A percentile compares a stretch with the other conserved stretches of the same genome.
Conservation (phyloP, 35 echinoderm and acorn worm genomes). For the Apostichopus parvimensis region DNA sequence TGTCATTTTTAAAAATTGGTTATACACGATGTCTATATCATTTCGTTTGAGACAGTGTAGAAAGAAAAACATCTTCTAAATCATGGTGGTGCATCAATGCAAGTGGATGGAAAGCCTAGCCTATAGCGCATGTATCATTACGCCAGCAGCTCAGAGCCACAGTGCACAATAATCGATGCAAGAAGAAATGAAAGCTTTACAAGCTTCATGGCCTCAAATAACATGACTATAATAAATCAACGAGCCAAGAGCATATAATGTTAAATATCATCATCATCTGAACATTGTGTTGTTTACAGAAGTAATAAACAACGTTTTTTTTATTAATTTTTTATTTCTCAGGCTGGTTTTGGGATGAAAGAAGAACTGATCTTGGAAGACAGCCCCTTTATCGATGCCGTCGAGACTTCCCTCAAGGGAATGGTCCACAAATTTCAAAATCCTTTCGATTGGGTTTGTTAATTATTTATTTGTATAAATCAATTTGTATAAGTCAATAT, state of each 20-base stretch:
- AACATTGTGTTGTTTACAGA: not conserved
- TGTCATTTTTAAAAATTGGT: too few species aligned
- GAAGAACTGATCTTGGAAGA: constrained; percentile 37
- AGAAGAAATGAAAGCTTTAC: too few species aligned
- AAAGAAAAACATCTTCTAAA: too few species aligned
- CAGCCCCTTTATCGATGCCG: constrained; percentile 42
- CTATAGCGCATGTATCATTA: too few species aligned
- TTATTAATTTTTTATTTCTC: not conserved
- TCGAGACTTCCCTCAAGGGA: constrained; percentile 15
- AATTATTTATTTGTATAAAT: not conserved
- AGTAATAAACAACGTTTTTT: too few species aligned
- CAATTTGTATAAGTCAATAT: too few species aligned
- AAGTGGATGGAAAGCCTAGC: too few species aligned
- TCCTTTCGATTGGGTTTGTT: constrained; percentile 53
- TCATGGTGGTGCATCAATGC: too few species aligned
- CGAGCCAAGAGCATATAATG: not conserved
- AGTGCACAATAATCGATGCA: too few species aligned
- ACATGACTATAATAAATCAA: not conserved
- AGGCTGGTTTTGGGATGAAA: constrained; percentile 53
- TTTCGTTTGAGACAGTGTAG: too few species aligned
- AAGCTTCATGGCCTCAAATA: not conserved
- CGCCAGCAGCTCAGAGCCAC: too few species aligned
- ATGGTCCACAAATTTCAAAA: constrained; percentile 31
- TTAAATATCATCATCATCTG: not conserved
- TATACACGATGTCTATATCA: too few species aligned